Percentiles rank a stretch among this genome's conserved stretches.
Conservation (phyloP, 2,888 invertebrate genomes). For the Leptopilina syphax region DNA sequence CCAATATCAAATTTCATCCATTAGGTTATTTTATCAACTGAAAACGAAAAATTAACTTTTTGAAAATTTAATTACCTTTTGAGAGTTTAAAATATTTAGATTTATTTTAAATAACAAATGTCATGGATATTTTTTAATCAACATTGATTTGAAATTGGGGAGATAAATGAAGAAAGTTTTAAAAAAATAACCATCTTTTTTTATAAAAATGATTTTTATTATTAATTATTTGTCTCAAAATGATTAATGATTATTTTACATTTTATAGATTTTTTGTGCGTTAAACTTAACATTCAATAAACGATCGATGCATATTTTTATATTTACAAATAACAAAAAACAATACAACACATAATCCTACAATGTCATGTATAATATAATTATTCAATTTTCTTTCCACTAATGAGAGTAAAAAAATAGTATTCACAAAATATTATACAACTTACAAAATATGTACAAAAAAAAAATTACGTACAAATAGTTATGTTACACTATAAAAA, state of each 20-base stretch:
- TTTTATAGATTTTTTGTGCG: constrained; percentile 18
- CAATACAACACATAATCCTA: background rate
- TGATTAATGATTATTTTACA: constrained; percentile 11
- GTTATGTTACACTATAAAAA: background rate
- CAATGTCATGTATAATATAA: background rate
- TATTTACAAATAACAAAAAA: background rate
- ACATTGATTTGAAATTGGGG: too few species aligned
- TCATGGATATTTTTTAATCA: too few species aligned
- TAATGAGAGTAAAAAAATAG: background rate
- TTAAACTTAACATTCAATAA: constrained; percentile 19
- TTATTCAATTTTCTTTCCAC: background rate
- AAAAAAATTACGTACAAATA: constrained; percentile 11
- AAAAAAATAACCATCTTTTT: background rate
- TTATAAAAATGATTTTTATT: constrained; percentile 11
- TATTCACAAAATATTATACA: constrained; percentile 16
- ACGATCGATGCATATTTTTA: constrained; percentile 1
- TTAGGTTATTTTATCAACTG: background rate
- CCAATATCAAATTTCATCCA: constrained; percentile 34
- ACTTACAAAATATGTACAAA: constrained; percentile 4
- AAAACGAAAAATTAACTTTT: background rate
- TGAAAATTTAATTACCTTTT: too few species aligned
- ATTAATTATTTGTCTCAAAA: constrained; percentile 16
- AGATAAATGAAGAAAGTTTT: too few species aligned
- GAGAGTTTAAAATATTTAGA: too few species aligned
- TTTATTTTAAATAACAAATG: too few species aligned